These are phyloP conservation scores for Diploscapter pachys DNA, from an alignment of 1,140 invertebrate species.

Conservation along the genomic window DNA sequence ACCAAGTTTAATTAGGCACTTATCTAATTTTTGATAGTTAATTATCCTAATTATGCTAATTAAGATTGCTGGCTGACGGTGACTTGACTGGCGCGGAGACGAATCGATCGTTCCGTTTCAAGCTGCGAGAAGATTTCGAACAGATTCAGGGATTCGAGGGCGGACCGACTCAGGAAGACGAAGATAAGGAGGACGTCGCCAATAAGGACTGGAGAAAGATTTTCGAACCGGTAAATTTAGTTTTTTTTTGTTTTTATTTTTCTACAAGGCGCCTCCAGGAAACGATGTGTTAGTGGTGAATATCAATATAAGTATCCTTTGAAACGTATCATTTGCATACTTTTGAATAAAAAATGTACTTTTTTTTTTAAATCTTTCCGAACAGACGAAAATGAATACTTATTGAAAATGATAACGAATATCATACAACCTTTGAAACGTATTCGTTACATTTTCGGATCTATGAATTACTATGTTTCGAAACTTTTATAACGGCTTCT, in stretches of 20 bases:
- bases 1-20: background rate
- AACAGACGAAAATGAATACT: too few species aligned
- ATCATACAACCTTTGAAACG: too few species aligned
- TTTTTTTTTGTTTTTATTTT: too few species aligned
- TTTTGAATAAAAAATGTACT: too few species aligned
- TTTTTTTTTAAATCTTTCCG: too few species aligned
- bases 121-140: constrained; percentile 32
- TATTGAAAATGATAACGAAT: too few species aligned
- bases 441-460: background rate
- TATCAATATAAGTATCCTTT: too few species aligned
- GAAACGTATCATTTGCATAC: too few species aligned
- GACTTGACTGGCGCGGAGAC: constrained; percentile 31
- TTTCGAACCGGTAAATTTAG: constrained; percentile 16
- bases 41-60: background rate
- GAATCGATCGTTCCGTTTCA: constrained; percentile 37
- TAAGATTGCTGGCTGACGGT: constrained; percentile 18
- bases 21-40: background rate
- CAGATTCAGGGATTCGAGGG: background rate
- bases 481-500: background rate
- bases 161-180: constrained; percentile 8
- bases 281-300: too few species aligned
- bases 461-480: background rate
- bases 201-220: constrained; percentile 11
- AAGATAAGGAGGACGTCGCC: constrained; percentile 7
- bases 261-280: too few species aligned